These are phyloP conservation scores for Arctia plantaginis DNA, from an alignment of 2,888 invertebrate species.

Conservation along the genomic window DNA sequence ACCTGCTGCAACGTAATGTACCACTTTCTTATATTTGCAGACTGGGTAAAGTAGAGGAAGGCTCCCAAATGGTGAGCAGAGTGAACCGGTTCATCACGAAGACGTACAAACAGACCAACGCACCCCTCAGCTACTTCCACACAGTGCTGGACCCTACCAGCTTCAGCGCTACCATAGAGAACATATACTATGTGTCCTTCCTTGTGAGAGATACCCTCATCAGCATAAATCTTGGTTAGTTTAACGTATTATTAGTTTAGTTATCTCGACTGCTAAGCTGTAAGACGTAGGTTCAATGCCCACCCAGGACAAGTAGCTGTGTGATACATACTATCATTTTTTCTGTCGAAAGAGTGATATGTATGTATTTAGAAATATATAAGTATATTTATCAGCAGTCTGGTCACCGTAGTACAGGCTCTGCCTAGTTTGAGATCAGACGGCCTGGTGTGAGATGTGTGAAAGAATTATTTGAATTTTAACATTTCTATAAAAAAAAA, in stretches of 20 bases:
- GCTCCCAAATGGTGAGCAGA: slow-evolving; percentile 84
- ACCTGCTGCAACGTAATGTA: neutral
- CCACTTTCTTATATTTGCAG: slow-evolving; percentile 46
- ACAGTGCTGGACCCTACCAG: slow-evolving; percentile 86
- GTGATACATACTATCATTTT: no score
- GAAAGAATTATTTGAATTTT: no score
- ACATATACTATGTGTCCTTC: slow-evolving; percentile 89
- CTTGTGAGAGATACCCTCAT: slow-evolving; percentile 86
- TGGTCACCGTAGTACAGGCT: no score
- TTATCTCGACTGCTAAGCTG: no score
- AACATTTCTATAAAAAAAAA: no score
- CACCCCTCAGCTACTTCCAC: slow-evolving; percentile 86
- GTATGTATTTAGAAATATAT: no score
- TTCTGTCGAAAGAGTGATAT: no score
- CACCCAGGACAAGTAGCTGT: no score
- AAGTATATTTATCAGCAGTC: no score
- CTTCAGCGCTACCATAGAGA: slow-evolving; percentile 88
- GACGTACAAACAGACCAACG: slow-evolving; percentile 68
- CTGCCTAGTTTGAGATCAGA: no score
- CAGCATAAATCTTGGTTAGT: slow-evolving; percentile 78
- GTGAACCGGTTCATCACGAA: slow-evolving; percentile 79
- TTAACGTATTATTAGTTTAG: no score
- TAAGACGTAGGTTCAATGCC: neutral
- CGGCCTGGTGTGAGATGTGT: no score
- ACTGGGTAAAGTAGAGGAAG: slow-evolving; percentile 84